Percentiles rank a stretch among this genome's conserved stretches.
phyloP scores from a whole-genome alignment of 2,113 vertebrate species.

The human region DNA sequence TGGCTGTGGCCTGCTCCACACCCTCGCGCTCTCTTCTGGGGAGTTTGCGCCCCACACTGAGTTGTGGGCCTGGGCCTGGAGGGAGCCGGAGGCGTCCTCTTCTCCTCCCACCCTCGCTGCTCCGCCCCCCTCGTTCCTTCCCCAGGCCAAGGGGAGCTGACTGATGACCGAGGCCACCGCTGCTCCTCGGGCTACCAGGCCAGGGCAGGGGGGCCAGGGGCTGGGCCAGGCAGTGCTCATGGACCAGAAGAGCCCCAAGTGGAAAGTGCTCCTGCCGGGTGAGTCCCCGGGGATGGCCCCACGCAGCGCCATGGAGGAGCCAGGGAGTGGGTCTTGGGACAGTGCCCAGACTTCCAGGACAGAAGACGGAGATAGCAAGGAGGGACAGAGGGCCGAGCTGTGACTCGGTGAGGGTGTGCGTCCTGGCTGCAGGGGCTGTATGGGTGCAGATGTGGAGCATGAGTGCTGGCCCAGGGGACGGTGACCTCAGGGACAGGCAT shows the following conservation, averaged over 20 bases:
- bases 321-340: neutral
- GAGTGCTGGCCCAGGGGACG: neutral
- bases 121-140: accelerated
- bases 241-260: constrained; percentile 71
- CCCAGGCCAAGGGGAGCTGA: neutral
- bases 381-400: too few species aligned
- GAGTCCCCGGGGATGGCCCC: constrained; percentile 40
- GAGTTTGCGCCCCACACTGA: neutral
- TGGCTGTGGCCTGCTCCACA: neutral
- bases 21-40: neutral
- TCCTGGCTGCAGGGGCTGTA: neutral
- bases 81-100: neutral
- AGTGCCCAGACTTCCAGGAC: neutral
- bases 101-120: neutral
- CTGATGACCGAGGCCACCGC: neutral
- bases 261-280: constrained; percentile 57
- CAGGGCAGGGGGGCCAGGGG: neutral
- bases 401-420: accelerated
- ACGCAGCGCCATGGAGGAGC: accelerated
- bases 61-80: neutral
- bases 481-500: neutral
- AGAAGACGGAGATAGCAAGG: neutral
- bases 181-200: neutral
- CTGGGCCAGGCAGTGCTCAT: neutral
- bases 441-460: neutral